Percentiles rank a stretch among this genome's conserved stretches.
phyloP scores from a whole-genome alignment of 1,140 invertebrate species.

The Drosophila sp. region DNA sequence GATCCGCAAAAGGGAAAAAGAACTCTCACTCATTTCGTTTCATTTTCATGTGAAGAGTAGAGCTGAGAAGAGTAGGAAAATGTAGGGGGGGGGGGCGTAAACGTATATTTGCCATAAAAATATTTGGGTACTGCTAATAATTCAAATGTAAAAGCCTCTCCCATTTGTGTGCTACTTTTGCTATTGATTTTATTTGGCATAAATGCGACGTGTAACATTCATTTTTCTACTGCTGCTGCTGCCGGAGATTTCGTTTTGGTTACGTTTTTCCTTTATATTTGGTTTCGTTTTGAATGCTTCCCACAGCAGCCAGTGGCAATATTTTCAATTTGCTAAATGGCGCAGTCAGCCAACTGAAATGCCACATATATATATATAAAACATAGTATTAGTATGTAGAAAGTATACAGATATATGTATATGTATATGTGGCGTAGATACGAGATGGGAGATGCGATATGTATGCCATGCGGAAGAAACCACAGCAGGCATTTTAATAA shows the following conservation, averaged over 20 bases:
- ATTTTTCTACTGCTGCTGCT: slow-evolving; percentile 44
- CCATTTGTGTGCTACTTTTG: slow-evolving; percentile 67
- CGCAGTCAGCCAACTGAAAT: slow-evolving; percentile 75
- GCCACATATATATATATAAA: slow-evolving; percentile 41
- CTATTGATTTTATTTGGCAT: slow-evolving; percentile 81
- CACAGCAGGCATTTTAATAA: slow-evolving; percentile 80
- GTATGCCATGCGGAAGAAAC: slow-evolving; percentile 61
- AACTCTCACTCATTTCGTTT: slow-evolving; percentile 18
- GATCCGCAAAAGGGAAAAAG: no score
- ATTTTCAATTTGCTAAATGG: slow-evolving; percentile 81
- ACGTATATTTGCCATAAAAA: slow-evolving; percentile 37
- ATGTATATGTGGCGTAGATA: slow-evolving; percentile 21
- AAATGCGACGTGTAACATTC: slow-evolving; percentile 65
- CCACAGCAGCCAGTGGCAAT: slow-evolving; percentile 61
- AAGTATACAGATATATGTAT: background rate
- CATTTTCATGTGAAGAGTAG: slow-evolving; percentile 1
- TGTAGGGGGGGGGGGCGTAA: no score
- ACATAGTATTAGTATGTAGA: slow-evolving; percentile 30
- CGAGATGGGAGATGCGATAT: slow-evolving; percentile 22
- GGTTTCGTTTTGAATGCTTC: slow-evolving; percentile 29
- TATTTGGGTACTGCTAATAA: slow-evolving; percentile 71
- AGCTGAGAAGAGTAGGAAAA: no score
- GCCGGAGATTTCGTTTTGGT: slow-evolving; percentile 28
- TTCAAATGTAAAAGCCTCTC: slow-evolving; percentile 59
- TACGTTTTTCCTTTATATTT: slow-evolving; percentile 59